Base-by-base conservation (phyloP, 1,140 invertebrate genomes). In the Teleopsis dalmanni region DNA sequence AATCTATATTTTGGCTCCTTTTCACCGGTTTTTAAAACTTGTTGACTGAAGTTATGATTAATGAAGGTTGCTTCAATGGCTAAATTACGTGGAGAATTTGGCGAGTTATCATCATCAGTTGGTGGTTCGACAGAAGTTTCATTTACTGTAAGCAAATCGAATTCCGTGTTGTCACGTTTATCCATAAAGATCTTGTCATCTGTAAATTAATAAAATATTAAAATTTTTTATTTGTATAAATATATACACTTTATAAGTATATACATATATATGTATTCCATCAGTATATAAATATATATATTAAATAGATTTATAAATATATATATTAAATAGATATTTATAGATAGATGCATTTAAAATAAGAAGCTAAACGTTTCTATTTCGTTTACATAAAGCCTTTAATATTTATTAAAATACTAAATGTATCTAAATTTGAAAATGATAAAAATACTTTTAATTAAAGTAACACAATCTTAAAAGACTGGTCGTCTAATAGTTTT, bases 11-110 rank as follows among this genome's bases (percentile, higher is more conserved):
- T 85, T 1, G 91, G 78, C 56, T 97, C 93, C 41, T 79, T 73
- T 2, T 72, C 48, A 9, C 78, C 80, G 27, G 73, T 76, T 54
- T 80, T 80, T 50, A 82, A 59, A 31, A 82, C 92, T 80, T 99
- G 97, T 60, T 99, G 95, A 36, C 94, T 95, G 73, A 99, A 99
- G 71, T 98, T 99, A 67, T 99, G 95, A 74, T 99, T 99, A 58
- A 99, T 98, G 63, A 96, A 98, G 1, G 96, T 98, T 0, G 97
- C 97, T 73, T 99, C 97, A 4, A 98, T 78, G 1, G 95, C 94
- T 43, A 99, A 75, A 73, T 97, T 98, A 42, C 89, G 81, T 1
- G 95, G 95, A 0, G 93, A 94, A 70, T 99, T 99, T 48, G 98
- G 81, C 22, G 88, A 90, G 62, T 85, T 91, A 38, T 88, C 88